Conservation (phyloP, 2,888 invertebrate genomes). For the Drosophila setosimentum region DNA sequence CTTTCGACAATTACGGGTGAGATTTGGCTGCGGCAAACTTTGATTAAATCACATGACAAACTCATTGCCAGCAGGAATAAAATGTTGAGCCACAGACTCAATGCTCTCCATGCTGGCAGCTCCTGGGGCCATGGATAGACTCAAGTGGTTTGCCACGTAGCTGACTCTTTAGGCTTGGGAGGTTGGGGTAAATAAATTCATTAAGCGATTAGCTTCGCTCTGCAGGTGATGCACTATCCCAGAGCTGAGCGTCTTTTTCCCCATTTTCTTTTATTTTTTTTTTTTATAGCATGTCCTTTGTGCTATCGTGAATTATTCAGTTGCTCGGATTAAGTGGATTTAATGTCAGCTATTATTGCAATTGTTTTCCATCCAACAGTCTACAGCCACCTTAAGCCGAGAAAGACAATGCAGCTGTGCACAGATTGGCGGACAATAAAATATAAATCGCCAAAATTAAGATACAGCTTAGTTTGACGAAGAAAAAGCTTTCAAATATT, state of each 20-base stretch:
- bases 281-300: slow-evolving; percentile 30
- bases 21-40: slow-evolving; percentile 74
- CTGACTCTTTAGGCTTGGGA: slow-evolving; percentile 25
- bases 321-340: slow-evolving; percentile 65
- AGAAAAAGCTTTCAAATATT: no score
- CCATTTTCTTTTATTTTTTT: background rate
- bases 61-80: slow-evolving; percentile 34
- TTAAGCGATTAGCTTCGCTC: slow-evolving; percentile 69
- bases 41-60: slow-evolving; percentile 75
- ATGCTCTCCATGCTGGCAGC: slow-evolving; percentile 15
- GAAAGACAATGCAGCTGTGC: slow-evolving; percentile 15
- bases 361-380: slow-evolving; percentile 25
- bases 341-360: slow-evolving; percentile 40
- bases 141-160: slow-evolving; percentile 66
- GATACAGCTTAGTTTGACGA: background rate
- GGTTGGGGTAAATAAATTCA: slow-evolving; percentile 69
- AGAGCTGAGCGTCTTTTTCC: slow-evolving; percentile 13
- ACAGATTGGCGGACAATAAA: slow-evolving; percentile 1
- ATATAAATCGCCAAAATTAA: background rate
- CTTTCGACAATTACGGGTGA: slow-evolving; percentile 54
- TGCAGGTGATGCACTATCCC: slow-evolving; percentile 41
- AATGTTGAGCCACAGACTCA: slow-evolving; percentile 40
- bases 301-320: slow-evolving; percentile 48
- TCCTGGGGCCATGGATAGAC: slow-evolving; percentile 27
- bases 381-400: slow-evolving; percentile 17